phyloP scores from a whole-genome alignment of 2,888 invertebrate species.

The Drosophila meridionalis region DNA sequence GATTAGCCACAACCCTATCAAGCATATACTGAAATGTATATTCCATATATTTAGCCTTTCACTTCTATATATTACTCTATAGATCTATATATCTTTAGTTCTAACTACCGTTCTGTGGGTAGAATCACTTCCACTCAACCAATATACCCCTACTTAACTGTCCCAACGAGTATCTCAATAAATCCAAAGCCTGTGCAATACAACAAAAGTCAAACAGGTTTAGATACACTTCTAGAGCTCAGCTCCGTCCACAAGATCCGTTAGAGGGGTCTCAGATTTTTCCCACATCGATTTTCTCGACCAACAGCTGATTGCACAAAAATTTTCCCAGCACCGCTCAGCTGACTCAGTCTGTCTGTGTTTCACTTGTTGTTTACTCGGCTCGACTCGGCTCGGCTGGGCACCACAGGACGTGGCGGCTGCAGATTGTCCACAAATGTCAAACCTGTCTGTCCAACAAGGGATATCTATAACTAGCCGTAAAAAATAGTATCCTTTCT shows the following conservation, averaged over 20 bases:
- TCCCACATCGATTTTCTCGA: slow-evolving; percentile 59
- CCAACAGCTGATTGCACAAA: slow-evolving; percentile 75
- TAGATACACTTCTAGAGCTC: slow-evolving; percentile 57
- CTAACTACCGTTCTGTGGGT: background rate
- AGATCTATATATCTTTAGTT: background rate
- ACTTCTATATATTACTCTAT: background rate
- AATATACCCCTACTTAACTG: background rate
- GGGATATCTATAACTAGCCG: slow-evolving; percentile 79
- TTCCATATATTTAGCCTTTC: background rate
- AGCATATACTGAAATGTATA: no score
- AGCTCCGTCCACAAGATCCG: slow-evolving; percentile 7
- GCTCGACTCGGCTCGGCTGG: slow-evolving; percentile 60
- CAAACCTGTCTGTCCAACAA: slow-evolving; percentile 74
- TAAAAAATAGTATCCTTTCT: slow-evolving; percentile 65
- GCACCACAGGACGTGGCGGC: slow-evolving; percentile 69
- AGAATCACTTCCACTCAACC: background rate
- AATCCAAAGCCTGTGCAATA: slow-evolving; percentile 39
- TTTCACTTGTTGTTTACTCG: slow-evolving; percentile 70
- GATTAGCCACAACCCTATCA: no score
- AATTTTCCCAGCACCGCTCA: slow-evolving; percentile 72
- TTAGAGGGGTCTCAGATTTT: slow-evolving; percentile 48
- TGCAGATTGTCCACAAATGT: slow-evolving; percentile 71
- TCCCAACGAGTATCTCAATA: background rate
- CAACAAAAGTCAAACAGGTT: slow-evolving; percentile 79
- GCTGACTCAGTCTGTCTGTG: slow-evolving; percentile 50